These are phyloP conservation scores for Agrotis exclamationis DNA, from an alignment of 2,888 invertebrate species.

Conservation along the genomic window DNA sequence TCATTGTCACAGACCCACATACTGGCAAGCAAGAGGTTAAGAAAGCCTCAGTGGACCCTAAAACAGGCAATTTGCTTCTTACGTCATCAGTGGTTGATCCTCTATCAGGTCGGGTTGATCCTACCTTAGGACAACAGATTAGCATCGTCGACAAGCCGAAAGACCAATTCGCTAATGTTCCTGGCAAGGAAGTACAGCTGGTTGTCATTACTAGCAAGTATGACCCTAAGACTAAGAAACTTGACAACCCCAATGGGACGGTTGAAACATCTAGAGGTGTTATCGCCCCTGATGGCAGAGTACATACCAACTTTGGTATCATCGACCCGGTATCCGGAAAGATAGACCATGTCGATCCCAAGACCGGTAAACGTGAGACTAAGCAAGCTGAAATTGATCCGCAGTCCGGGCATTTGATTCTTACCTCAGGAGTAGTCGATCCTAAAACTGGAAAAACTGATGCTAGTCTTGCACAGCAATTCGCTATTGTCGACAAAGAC, in stretches of 20 bases:
- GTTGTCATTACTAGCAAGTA: slow-evolving; percentile 89
- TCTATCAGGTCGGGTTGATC: slow-evolving; percentile 87
- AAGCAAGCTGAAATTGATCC: slow-evolving; percentile 90
- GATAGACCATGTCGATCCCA: slow-evolving; percentile 88
- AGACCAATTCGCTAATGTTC: slow-evolving; percentile 75
- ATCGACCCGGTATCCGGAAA: slow-evolving; percentile 90
- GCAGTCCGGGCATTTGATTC: slow-evolving; percentile 86
- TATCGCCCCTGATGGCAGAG: slow-evolving; percentile 80
- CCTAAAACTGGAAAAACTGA: slow-evolving; percentile 90
- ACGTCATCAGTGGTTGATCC: slow-evolving; percentile 90
- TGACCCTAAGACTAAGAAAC: slow-evolving; percentile 88
- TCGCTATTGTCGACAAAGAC: slow-evolving; percentile 82
- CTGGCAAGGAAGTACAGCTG: slow-evolving; percentile 86
- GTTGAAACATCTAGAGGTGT: slow-evolving; percentile 87
- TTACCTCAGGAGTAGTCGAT: slow-evolving; percentile 89
- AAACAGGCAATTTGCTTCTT: slow-evolving; percentile 90
- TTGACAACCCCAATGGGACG: slow-evolving; percentile 89
- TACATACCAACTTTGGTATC: slow-evolving; percentile 88
- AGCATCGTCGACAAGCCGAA: slow-evolving; percentile 77
- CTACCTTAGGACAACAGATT: slow-evolving; percentile 89
- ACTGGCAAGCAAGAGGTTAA: slow-evolving; percentile 91
- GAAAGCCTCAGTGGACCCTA: slow-evolving; percentile 92
- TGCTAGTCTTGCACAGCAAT: slow-evolving; percentile 85
- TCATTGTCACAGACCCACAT: slow-evolving; percentile 89
- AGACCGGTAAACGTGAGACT: slow-evolving; percentile 89